Conservation (phyloP, 2,113 vertebrate species). For the Microcebus ravelobensis region DNA sequence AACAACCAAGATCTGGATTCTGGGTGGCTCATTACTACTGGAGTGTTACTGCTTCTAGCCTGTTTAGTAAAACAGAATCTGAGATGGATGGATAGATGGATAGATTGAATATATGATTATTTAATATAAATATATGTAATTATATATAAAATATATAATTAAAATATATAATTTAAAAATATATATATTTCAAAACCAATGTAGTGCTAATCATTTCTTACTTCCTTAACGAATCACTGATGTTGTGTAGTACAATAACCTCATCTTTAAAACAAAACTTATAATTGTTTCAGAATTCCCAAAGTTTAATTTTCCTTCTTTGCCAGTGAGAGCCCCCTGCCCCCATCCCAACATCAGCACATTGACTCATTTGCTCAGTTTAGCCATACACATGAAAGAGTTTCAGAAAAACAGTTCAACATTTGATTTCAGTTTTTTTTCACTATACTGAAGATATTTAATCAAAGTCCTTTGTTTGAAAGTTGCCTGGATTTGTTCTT, state of each 20-base stretch:
- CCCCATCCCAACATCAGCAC: not conserved
- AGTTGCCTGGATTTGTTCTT: not conserved
- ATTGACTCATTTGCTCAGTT: not conserved
- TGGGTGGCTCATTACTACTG: not conserved
- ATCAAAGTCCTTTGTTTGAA: not conserved
- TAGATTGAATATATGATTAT: too few species aligned
- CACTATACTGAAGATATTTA: not conserved
- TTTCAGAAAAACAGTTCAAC: not conserved
- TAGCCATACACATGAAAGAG: too few species aligned
- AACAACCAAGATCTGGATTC: not conserved
- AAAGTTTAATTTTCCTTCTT: not conserved
- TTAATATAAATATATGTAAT: too few species aligned
- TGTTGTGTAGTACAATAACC: not conserved
- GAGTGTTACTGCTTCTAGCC: not conserved
- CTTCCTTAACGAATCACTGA: not conserved
- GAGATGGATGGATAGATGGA: not conserved
- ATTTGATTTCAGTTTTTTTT: not conserved
- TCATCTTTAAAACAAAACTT: conserved; percentile 17
- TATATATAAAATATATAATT: too few species aligned
- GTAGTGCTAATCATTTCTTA: not conserved
- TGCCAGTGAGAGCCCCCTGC: not conserved
- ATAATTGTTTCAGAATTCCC: not conserved
- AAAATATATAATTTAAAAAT: too few species aligned
- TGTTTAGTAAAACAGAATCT: not conserved
- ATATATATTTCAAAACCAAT: not conserved